Evolutionary conservation across 2,888 invertebrate genomes (phyloP), one percentile per base, ranked within the genome.

Genomic region (Orchesellides sinensis): DNA sequence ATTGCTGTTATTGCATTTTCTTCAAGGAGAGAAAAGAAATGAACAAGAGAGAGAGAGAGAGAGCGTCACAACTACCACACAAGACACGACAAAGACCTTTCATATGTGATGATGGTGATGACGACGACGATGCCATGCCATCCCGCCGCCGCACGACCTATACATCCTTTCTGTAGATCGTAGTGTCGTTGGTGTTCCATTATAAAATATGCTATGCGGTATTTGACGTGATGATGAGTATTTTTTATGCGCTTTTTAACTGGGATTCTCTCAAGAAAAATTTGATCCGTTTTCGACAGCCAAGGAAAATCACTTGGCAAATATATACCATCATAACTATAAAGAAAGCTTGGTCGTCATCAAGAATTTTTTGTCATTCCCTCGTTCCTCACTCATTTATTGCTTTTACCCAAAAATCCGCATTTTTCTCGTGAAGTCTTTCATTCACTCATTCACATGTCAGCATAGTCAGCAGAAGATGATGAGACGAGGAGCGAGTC

Each of bases 81-180:
- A n/a, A n/a, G n/a, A n/a, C n/a, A 70, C 72, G 79, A 80, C 69
- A 79, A 79, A 79, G 70, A 69, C 70, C 72, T 80, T 70, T 72
- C 70, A 70, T 69, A 78, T 69, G 45, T 27, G 56, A 25, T 59
- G 56, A 8, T n/a, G 19, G n/a, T 59, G 56, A 59, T 27, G 56
- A 14, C 56, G 49, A 17, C 49, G 49, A 49, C 14, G n/a, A 49
- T n/a, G 49, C 4, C 19, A n/a, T 6, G 5, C 14, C 12, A 6
- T 49, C 12, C n/a, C 19, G n/a, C n/a, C n/a, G n/a, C n/a, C n/a
- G n/a, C n/a, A n/a, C n/a, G n/a, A n/a, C n/a, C n/a, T n/a, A 47
- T 47, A 17, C 47, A 47, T 47, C 47, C 47, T n/a, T 47, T n/a
- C n/a, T n/a, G n/a, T n/a, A n/a, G n/a, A n/a, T n/a, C n/a, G n/a